Percentiles rank a stretch among this genome's conserved stretches.
Evolutionary conservation across 2,113 vertebrate species (phyloP).

Genomic region (Cairina moschata): DNA sequence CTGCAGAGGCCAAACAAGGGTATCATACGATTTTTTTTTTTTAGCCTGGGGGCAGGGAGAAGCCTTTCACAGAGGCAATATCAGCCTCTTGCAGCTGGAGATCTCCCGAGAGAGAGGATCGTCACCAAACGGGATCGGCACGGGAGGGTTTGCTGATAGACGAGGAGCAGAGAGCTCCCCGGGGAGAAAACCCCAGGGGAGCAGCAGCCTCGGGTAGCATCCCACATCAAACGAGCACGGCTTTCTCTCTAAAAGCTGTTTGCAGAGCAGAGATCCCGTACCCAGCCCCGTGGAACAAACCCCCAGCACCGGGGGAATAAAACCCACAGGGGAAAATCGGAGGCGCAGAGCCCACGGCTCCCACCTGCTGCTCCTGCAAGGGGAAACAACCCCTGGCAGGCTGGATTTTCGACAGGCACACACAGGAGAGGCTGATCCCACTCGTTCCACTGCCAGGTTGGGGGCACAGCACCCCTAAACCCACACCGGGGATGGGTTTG

Average conservation of each 20-base stretch:
- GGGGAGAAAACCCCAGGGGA: not conserved
- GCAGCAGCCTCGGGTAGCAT: not conserved
- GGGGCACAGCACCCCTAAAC: not conserved
- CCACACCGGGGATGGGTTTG: accelerated
- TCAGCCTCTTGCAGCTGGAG: not conserved
- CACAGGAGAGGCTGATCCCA: accelerated
- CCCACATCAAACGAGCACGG: accelerated
- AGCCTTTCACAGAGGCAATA: accelerated
- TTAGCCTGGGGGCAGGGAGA: not conserved
- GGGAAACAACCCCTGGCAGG: accelerated
- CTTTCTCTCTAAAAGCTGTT: not conserved
- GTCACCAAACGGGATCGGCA: accelerated
- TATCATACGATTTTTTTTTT: accelerated
- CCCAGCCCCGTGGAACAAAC: not conserved
- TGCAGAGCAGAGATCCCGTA: not conserved
- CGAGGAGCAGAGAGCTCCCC: not conserved
- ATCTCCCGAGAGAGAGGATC: accelerated
- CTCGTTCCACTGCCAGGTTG: not conserved
- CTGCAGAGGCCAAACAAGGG: accelerated
- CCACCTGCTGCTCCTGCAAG: not conserved
- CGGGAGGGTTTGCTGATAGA: not conserved
- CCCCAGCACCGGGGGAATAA: not conserved
- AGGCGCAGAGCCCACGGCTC: too few species aligned
- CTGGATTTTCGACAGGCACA: not conserved
- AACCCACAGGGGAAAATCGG: too few species aligned